Conservation (phyloP, 2,797 vertebrate genomes). For the Menidia menidia region DNA sequence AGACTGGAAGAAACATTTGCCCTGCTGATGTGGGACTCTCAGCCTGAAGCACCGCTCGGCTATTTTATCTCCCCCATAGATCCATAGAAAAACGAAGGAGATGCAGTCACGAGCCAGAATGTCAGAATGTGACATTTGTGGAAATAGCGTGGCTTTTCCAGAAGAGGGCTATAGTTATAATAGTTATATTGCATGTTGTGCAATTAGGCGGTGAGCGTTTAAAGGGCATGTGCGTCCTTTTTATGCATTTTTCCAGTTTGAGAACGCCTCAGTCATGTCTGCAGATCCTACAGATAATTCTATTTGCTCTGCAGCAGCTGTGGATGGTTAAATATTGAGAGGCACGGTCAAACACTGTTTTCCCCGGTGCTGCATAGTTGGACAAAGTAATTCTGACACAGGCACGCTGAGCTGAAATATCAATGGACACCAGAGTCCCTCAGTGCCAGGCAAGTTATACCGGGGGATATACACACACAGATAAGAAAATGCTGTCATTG, state of each 20-base stretch:
- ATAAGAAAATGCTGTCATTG: constrained; percentile 41
- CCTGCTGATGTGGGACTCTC: constrained; percentile 45
- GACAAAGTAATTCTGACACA: constrained; percentile 77
- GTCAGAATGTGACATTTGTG: constrained; percentile 58
- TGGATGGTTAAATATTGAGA: constrained; percentile 79
- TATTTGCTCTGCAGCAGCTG: constrained; percentile 74
- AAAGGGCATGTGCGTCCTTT: neutral
- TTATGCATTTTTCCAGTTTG: constrained; percentile 15
- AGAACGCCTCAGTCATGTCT: constrained; percentile 56
- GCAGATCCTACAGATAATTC: constrained; percentile 64
- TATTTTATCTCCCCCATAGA: constrained; percentile 32
- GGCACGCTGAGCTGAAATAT: constrained; percentile 68
- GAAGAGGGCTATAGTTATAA: neutral
- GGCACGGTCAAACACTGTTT: constrained; percentile 69
- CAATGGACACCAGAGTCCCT: constrained; percentile 61
- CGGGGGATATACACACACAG: constrained; percentile 17
- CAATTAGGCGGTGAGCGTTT: neutral
- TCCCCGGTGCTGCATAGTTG: constrained; percentile 43
- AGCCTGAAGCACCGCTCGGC: constrained; percentile 37
- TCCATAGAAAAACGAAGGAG: constrained; percentile 20
- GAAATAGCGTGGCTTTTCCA: neutral
- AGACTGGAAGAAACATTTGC: constrained; percentile 56
- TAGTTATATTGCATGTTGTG: neutral
- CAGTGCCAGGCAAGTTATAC: constrained; percentile 36
- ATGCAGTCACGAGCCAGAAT: constrained; percentile 32